Conservation (phyloP, 2,113 vertebrate genomes). For the Lynx canadensis region DNA sequence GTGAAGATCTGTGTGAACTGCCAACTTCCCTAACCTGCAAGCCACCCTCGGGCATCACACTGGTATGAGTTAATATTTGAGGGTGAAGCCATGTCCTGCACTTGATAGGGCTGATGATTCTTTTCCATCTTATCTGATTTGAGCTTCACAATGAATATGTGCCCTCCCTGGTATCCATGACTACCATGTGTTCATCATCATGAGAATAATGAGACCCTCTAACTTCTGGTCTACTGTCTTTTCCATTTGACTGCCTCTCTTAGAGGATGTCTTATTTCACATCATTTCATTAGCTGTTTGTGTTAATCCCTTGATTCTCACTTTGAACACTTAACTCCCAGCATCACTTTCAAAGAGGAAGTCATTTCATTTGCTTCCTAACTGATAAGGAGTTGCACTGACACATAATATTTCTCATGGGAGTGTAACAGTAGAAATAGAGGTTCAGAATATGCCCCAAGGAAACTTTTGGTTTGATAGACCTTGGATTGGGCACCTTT, state of each 20-base stretch:
- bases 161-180: background rate
- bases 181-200: background rate
- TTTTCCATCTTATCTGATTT: background rate
- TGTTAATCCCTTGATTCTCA: background rate
- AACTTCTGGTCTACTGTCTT: background rate
- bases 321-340: background rate
- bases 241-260: background rate
- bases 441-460: background rate
- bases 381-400: background rate
- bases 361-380: background rate
- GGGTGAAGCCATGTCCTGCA: background rate
- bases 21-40: background rate
- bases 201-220: background rate
- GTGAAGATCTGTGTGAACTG: background rate
- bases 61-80: background rate
- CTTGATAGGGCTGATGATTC: background rate
- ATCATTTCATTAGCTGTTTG: background rate
- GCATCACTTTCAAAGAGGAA: background rate
- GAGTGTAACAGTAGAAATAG: background rate
- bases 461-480: background rate
- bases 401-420: background rate
- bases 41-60: background rate
- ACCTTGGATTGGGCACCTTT: background rate
- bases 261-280: background rate
- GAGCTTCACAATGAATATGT: background rate